Percentiles rank a stretch among this genome's conserved stretches.
These are phyloP conservation scores for Gadus macrocephalus DNA, from an alignment of 2,113 vertebrate species.

Conservation along the genomic window DNA sequence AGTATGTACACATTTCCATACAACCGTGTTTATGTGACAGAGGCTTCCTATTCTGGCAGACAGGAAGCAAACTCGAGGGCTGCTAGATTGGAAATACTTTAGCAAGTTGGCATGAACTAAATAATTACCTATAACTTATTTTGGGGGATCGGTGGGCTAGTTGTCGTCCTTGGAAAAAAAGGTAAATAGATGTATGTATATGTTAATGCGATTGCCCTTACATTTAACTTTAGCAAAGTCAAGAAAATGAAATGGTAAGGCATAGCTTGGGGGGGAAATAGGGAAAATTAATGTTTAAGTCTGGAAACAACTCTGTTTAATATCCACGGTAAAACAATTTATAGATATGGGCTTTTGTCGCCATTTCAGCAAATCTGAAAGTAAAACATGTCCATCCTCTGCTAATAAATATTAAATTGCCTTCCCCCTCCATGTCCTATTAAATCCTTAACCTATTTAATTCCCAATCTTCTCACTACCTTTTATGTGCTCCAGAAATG, in stretches of 20 bases:
- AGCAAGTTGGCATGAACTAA: no score
- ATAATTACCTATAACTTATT: not conserved
- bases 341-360: not conserved
- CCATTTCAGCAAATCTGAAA: slow-evolving; percentile 18
- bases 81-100: not conserved
- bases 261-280: not conserved
- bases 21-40: no score
- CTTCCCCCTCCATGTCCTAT: no score
- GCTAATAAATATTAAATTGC: not conserved
- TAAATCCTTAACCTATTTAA: no score
- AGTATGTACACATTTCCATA: no score
- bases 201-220: not conserved
- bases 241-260: not conserved
- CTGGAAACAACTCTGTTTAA: slow-evolving; percentile 3
- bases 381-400: slow-evolving; percentile 9
- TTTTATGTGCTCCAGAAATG: not conserved
- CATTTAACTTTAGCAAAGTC: not conserved
- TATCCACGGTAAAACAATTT: slow-evolving; percentile 1
- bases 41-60: no score
- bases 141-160: not conserved
- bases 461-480: no score
- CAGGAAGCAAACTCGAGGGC: not conserved
- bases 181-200: not conserved
- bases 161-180: not conserved
- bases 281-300: slow-evolving; percentile 15